Conservation (phyloP, 2,888 invertebrate genomes). For the Meteorus colon region DNA sequence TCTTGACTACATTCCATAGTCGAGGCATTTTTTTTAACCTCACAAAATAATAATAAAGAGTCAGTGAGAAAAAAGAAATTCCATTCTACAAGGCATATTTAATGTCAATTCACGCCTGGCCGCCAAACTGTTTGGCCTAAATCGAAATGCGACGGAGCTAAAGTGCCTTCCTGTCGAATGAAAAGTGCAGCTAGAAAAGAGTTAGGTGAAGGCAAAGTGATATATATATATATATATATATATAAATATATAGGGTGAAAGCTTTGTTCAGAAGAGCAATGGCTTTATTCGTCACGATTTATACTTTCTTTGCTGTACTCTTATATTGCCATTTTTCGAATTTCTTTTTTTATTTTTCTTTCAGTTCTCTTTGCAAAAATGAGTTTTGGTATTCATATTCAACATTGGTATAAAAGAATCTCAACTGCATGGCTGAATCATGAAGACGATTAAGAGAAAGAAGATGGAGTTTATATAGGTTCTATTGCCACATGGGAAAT, state of each 20-base stretch:
- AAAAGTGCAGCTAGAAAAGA: slow-evolving; percentile 13
- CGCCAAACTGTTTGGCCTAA: slow-evolving; percentile 17
- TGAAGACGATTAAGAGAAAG: slow-evolving; percentile 60
- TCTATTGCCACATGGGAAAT: slow-evolving; percentile 68
- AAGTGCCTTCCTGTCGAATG: slow-evolving; percentile 10
- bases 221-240: slow-evolving; percentile 6
- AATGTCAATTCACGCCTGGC: slow-evolving; percentile 1
- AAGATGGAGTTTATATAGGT: slow-evolving; percentile 37
- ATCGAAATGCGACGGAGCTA: slow-evolving; percentile 7
- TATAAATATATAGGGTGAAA: not conserved
- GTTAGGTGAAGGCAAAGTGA: not conserved
- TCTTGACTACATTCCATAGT: no score
- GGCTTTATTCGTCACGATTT: not conserved
- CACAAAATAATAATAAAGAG: not conserved
- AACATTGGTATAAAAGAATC: slow-evolving; percentile 48
- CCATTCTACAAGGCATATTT: slow-evolving; percentile 1
- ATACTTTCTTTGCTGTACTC: not conserved
- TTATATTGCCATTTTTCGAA: not conserved
- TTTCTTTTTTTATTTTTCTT: not conserved
- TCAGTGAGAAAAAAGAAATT: not conserved
- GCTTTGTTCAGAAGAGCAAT: slow-evolving; percentile 15
- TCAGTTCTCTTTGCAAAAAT: not conserved
- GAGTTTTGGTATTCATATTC: not conserved
- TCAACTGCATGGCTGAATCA: slow-evolving; percentile 59
- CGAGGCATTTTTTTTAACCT: not conserved